Evolutionary conservation across 2,797 vertebrate species (phyloP).

Genomic region (Etheostoma nigrum): DNA sequence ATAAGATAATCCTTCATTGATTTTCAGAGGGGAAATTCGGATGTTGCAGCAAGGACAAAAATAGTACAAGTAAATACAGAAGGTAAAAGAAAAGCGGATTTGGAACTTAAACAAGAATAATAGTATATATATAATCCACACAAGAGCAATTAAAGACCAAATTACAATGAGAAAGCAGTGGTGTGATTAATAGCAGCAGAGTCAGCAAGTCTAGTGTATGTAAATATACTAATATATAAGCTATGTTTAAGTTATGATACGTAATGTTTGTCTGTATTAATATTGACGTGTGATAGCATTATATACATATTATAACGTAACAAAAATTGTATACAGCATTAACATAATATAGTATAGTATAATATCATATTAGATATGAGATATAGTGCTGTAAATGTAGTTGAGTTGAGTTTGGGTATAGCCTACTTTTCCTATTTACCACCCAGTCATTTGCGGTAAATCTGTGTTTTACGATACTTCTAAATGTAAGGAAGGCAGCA

Average conservation of each 20-base stretch:
- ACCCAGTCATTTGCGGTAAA: rapidly evolving
- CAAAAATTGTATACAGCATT: not conserved
- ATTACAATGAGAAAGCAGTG: not conserved
- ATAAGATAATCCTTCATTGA: not conserved
- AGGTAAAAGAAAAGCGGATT: too few species aligned
- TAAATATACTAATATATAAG: not conserved
- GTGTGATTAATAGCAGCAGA: not conserved
- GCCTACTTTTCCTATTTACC: not conserved
- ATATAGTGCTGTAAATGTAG: not conserved
- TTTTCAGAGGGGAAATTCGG: not conserved
- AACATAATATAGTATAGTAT: not conserved
- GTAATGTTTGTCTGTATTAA: not conserved
- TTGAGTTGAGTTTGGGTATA: not conserved
- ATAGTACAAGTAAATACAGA: not conserved
- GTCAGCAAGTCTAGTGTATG: not conserved
- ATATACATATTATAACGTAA: not conserved
- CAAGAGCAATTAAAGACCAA: not conserved
- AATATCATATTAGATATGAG: not conserved
- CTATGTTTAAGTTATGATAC: not conserved
- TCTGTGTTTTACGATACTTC: not conserved
- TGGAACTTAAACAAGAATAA: too few species aligned
- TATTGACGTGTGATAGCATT: too few species aligned
- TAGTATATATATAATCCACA: too few species aligned
- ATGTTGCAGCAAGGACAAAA: not conserved
- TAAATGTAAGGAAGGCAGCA: constrained; percentile 34